Evolutionary conservation across 2,113 vertebrate genomes (phyloP), one percentile per base, ranked within the genome.

Genomic region (Corydoras sp.): DNA sequence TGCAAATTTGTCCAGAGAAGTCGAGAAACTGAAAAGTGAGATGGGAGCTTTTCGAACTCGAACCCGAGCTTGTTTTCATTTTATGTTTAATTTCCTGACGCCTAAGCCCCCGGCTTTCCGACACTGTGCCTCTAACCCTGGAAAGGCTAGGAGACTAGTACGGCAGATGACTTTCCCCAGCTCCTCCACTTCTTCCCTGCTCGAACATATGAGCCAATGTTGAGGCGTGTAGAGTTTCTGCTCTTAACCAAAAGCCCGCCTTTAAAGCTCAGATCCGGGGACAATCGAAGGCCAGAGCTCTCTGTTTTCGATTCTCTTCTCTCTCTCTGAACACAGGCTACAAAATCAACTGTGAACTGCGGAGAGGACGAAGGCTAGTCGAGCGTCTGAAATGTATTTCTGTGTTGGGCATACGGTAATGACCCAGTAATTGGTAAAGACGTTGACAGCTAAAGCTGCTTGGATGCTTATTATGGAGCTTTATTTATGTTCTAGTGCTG

Each of bases 11-110:
- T 86, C 13, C 65, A 80, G 76, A 73, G 56, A 80, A 76, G 79
- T 77, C 90, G 89, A 89, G 91, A 91, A 90, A 85, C 83, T 86
- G 83, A 87, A 91, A 91, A 84, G 85, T 83, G 83, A 90, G 90
- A 92, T 83, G 86, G 88, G 88, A 91, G 91, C 86, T 82, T 83
- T 86, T 86, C 87, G 88, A 90, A 89, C 83, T 84, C 18, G 79
- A 86, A 89, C 83, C 83, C 24, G 79, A 86, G 86, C 88, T 93
- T 95, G 92, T 96, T 98, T 95, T 92, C 91, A 92, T 94, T 97
- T 95, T 89, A 86, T 92, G 90, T 97, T 96, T 95, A 93, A 97
- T 98, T 95, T 96, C 94, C 95, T 98, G 95, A 89, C 86, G 90
- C 87, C 88, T 89, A 90, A 92, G 93, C 86, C 90, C 83, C 86